Percentiles rank a stretch among this genome's conserved stretches.
Evolutionary conservation across 2,797 vertebrate genomes (phyloP).

Genomic region (Cynodonichthys magdalenae): DNA sequence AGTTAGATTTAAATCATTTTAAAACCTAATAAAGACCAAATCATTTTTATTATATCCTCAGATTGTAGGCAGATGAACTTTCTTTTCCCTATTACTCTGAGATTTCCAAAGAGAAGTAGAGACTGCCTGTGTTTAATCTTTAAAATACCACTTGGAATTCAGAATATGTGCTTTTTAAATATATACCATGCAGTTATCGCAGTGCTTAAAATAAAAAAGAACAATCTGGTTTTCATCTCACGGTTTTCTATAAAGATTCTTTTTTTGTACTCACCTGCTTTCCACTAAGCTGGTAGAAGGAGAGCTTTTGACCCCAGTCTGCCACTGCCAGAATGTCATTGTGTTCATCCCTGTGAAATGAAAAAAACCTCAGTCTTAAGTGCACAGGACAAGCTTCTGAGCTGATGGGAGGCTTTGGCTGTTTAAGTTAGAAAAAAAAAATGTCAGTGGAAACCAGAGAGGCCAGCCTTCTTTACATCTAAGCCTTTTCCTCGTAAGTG

Average conservation of each 20-base stretch:
- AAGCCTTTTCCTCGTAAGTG: background rate
- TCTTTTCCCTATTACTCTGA: background rate
- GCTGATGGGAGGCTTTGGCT: conserved; percentile 14
- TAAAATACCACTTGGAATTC: background rate
- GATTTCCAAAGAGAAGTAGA: conserved; percentile 13
- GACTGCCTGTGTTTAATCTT: conserved; percentile 5
- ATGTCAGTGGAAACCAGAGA: conserved; percentile 16
- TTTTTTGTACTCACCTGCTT: conserved; percentile 87
- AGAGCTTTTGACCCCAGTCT: conserved; percentile 97
- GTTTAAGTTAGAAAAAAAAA: conserved; percentile 19
- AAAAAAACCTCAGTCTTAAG: conserved; percentile 23
- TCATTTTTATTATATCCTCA: too few species aligned
- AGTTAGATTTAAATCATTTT: too few species aligned
- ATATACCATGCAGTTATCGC: background rate
- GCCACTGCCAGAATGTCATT: conserved; percentile 96
- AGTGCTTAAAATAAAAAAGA: background rate
- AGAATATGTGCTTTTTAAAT: background rate
- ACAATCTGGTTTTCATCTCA: background rate
- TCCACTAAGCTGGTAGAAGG: conserved; percentile 98
- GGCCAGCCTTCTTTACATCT: conserved; percentile 10
- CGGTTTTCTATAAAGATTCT: background rate
- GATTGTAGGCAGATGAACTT: too few species aligned
- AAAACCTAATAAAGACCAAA: too few species aligned
- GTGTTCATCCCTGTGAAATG: conserved; percentile 89
- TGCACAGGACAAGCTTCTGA: conserved; percentile 30